phyloP scores from a whole-genome alignment of 2,113 vertebrate genomes.

The Amazona guildingii region DNA sequence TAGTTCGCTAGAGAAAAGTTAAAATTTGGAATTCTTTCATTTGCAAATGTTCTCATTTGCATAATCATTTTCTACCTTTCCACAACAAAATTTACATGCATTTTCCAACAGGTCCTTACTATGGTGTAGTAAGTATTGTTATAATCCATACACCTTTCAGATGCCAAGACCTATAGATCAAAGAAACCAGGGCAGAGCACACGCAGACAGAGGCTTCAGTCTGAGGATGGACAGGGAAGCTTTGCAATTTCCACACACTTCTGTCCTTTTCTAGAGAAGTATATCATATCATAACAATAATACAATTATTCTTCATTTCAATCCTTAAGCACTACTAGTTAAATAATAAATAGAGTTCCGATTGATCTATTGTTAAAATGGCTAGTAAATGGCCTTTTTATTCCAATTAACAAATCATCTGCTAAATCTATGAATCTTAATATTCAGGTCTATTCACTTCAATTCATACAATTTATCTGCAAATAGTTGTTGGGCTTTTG shows the following conservation, averaged over 20 bases:
- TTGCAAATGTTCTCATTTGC: slow-evolving; percentile 3
- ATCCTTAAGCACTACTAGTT: slow-evolving; percentile 75
- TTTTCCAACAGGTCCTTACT: neutral
- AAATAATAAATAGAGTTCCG: slow-evolving; percentile 94
- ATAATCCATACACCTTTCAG: neutral
- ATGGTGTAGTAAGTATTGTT: neutral
- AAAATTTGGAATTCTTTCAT: slow-evolving; percentile 30
- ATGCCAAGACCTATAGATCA: neutral
- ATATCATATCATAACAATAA: slow-evolving; percentile 60
- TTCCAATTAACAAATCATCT: slow-evolving; percentile 99
- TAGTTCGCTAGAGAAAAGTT: slow-evolving; percentile 1
- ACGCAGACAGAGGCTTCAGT: neutral
- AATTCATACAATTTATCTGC: slow-evolving; percentile 97
- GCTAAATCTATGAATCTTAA: slow-evolving; percentile 99
- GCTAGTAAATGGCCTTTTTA: slow-evolving; percentile 97
- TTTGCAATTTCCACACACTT: neutral
- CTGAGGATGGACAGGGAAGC: neutral
- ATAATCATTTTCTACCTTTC: neutral
- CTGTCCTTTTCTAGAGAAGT: slow-evolving; percentile 19
- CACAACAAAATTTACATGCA: rapidly evolving
- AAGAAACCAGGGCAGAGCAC: neutral
- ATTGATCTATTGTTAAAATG: slow-evolving; percentile 98
- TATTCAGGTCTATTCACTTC: slow-evolving; percentile 98
- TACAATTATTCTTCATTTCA: slow-evolving; percentile 70
- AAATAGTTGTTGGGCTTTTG: slow-evolving; percentile 92